Evolutionary conservation across 2,113 vertebrate genomes (phyloP).

Genomic region (Furnarius figulus): DNA sequence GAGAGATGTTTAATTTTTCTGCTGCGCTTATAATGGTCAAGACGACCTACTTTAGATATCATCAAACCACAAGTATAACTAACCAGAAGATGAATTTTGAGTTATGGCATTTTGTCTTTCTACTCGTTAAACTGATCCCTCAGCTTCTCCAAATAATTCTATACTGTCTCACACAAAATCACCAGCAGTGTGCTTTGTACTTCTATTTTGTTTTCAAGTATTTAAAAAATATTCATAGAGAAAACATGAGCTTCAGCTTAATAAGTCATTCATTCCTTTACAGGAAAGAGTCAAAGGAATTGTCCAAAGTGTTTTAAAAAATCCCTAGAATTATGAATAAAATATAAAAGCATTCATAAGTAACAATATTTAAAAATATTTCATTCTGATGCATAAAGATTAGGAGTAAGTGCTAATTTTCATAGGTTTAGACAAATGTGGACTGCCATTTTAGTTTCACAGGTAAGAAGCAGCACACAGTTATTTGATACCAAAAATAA

Average conservation of each 20-base stretch:
- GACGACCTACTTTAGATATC: background rate
- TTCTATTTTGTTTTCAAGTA: background rate
- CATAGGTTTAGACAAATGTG: background rate
- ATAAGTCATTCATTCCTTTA: background rate
- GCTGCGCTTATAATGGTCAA: background rate
- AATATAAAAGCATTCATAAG: background rate
- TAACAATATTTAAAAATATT: background rate
- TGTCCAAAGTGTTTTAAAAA: accelerated
- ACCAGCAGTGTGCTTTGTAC: background rate
- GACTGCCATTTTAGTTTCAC: background rate
- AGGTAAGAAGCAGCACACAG: background rate
- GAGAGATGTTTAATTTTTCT: background rate
- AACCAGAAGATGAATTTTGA: background rate
- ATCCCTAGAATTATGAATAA: background rate
- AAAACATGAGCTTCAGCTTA: background rate
- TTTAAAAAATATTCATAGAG: background rate
- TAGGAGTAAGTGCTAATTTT: background rate
- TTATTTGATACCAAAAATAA: background rate
- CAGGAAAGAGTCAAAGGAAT: background rate
- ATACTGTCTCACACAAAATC: background rate
- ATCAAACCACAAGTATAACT: background rate
- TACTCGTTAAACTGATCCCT: background rate
- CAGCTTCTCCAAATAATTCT: background rate
- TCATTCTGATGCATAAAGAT: background rate
- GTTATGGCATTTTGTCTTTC: background rate